Evolutionary conservation across 2,113 vertebrate genomes (phyloP).

Genomic region (Apus apus): DNA sequence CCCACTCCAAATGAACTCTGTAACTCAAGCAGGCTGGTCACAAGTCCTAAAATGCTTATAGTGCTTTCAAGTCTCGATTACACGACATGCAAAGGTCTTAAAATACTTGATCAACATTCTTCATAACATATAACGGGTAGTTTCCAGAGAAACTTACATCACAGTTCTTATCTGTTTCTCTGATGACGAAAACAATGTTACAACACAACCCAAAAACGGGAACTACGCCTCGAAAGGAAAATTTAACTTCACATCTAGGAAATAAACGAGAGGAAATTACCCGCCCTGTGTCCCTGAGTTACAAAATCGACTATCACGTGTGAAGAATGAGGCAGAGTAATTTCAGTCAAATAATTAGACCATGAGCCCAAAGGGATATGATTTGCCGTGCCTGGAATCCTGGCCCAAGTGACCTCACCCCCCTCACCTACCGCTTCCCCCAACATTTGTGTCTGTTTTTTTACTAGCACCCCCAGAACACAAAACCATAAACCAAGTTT

Average conservation of each 20-base stretch:
- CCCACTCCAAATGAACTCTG: not conserved
- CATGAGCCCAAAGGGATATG: not conserved
- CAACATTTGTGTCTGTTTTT: fast-evolving
- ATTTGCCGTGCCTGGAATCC: not conserved
- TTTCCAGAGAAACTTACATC: not conserved
- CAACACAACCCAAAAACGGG: fast-evolving
- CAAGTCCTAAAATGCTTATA: not conserved
- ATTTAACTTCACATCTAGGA: fast-evolving
- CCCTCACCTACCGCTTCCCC: fast-evolving
- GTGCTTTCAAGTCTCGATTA: not conserved
- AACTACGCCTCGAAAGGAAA: fast-evolving
- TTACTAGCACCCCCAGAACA: not conserved
- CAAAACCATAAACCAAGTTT: fast-evolving
- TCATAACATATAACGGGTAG: fast-evolving
- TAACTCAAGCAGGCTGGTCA: not conserved
- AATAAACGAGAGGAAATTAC: fast-evolving
- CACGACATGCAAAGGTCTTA: too few species aligned
- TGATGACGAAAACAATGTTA: fast-evolving
- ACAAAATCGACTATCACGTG: not conserved
- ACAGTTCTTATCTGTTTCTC: not conserved
- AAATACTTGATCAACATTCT: not conserved
- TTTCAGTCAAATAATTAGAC: not conserved
- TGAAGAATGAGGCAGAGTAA: not conserved
- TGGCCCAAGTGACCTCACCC: not conserved
- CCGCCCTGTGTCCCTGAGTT: fast-evolving